Conservation (phyloP, 2,888 invertebrate species). For the Hypsopygia costalis region DNA sequence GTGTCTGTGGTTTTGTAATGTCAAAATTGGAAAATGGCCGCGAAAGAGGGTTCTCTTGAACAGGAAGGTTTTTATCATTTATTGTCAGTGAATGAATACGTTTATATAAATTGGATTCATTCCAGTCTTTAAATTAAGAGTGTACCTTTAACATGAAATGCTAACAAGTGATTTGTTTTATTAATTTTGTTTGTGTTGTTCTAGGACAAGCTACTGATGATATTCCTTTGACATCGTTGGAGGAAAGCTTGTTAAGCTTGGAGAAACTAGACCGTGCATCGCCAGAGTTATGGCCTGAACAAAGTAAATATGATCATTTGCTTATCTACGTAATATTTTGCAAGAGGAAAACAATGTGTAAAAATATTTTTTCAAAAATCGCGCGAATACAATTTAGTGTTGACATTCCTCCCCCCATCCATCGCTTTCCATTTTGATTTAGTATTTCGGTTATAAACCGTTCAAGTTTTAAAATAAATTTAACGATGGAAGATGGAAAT, state of each 20-base stretch:
- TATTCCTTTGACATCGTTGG: slow-evolving; percentile 77
- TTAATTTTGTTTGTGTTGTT: slow-evolving; percentile 21
- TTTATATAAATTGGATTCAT: too few relatives aligned
- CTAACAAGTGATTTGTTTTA: too few relatives aligned
- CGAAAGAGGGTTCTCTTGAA: slow-evolving; percentile 82
- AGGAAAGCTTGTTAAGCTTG: slow-evolving; percentile 90
- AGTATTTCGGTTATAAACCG: slow-evolving; percentile 62
- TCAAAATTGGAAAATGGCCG: slow-evolving; percentile 82
- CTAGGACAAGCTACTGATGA: slow-evolving; percentile 67
- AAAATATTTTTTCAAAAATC: slow-evolving; percentile 54
- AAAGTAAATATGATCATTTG: slow-evolving; percentile 83
- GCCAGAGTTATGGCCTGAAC: slow-evolving; percentile 97
- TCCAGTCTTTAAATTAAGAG: too few relatives aligned
- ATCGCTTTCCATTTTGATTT: slow-evolving; percentile 32
- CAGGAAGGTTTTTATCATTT: slow-evolving; percentile 80
- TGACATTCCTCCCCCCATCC: slow-evolving; percentile 55
- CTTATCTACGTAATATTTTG: background rate
- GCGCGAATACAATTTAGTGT: slow-evolving; percentile 59
- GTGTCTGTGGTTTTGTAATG: slow-evolving; percentile 17
- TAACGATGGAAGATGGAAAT: slow-evolving; percentile 53
- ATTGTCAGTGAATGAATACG: too few relatives aligned
- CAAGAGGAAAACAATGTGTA: slow-evolving; percentile 9
- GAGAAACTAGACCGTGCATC: slow-evolving; percentile 97
- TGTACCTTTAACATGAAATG: too few relatives aligned
- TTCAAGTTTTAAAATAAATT: slow-evolving; percentile 53